Evolutionary conservation across 2,888 invertebrate species (phyloP), one percentile per base, ranked within the genome.

Genomic region (Drosophila suboccidentalis): DNA sequence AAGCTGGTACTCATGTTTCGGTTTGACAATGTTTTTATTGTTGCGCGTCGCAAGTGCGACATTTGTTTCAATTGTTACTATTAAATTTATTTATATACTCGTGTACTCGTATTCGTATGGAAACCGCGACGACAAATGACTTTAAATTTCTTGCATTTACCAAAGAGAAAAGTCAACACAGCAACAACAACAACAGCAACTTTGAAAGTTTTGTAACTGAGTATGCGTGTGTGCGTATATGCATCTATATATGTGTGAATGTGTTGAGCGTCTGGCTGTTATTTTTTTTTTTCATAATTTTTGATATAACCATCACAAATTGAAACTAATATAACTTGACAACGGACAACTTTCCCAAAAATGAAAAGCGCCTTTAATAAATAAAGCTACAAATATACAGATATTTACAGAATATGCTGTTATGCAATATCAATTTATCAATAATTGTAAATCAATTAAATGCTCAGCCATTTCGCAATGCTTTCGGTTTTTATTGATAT

Each of bases 251-350:
- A 38, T 15, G 47, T 29, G 15, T 59, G 59, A 17, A 29, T 44
- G 44, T 55, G 44, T 26, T 50, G 46, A 41, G 11, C 32, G 47
- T 22, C 8, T 15, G 11, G 41, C 26, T 51, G 38, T 68, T 67
- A 13, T 70, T 85, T 78, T 71, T 71, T 83, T 71, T 59, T 70
- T 22, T 22, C 2, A 2, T 61, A 68, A 81, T 26, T 82, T 76
- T 82, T 87, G 66, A 83, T 86, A 86, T 87, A 88, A 83, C 86
- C 88, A 63, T 74, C 53, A 75, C 83, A 70, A 85, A 85, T 83
- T 83, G 84, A 64, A 78, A 74, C 77, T 79, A 77, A 86, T 74
- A 86, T 76, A 68, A 74, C 74, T 74, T 49, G 66, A 65, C 57
- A 54, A 44, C 51, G 51, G 61, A 26, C 55, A 82, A 85, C 84